Conservation (phyloP, 2,888 invertebrate genomes). For the Acronicta psi region DNA sequence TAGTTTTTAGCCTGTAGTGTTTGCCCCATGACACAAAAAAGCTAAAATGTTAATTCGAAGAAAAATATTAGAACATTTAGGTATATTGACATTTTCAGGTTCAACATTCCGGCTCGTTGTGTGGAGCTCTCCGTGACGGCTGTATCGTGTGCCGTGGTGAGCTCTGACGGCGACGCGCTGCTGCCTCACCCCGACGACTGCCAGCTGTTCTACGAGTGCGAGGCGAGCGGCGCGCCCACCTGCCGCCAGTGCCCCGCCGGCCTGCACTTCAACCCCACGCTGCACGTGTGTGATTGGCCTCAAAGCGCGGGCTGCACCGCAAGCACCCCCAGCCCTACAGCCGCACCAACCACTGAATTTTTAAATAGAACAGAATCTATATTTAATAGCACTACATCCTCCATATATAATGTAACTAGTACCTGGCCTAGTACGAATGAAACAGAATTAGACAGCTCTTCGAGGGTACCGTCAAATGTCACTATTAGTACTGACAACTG, state of each 20-base stretch:
- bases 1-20: too few relatives aligned
- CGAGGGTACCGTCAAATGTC: not conserved
- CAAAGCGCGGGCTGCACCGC: constrained; percentile 14
- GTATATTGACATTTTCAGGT: too few relatives aligned
- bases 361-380: not conserved
- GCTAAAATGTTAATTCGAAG: too few relatives aligned
- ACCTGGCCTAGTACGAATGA: not conserved
- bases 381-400: not conserved
- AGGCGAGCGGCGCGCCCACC: constrained; percentile 25
- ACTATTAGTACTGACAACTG: not conserved
- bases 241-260: constrained; percentile 21
- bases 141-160: constrained; percentile 56
- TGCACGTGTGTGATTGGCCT: constrained; percentile 25
- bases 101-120: constrained; percentile 14
- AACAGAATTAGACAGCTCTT: not conserved
- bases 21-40: too few relatives aligned
- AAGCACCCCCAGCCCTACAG: not conserved
- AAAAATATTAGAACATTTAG: too few relatives aligned
- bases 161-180: constrained; percentile 47
- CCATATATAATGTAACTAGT: not conserved
- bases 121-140: constrained; percentile 18
- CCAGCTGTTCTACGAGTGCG: constrained; percentile 66
- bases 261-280: constrained; percentile 9
- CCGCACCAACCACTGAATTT: not conserved
- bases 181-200: constrained; percentile 67